Conservation (phyloP, 1,140 invertebrate genomes). For the Macrocentrus cingulum region DNA sequence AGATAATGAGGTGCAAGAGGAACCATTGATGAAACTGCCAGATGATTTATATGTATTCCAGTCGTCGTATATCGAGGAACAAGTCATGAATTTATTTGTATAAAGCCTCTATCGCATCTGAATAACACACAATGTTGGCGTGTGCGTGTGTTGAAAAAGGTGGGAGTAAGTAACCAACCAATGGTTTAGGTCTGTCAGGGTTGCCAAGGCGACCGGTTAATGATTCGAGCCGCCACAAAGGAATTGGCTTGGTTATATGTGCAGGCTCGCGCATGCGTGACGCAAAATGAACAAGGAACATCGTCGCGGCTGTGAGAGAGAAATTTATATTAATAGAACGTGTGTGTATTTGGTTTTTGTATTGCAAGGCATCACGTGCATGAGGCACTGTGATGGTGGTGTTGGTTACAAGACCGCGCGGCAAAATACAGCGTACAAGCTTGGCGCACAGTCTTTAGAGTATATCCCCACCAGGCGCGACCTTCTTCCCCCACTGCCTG, state of each 20-base stretch:
- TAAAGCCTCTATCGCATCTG: neutral
- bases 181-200: constrained; percentile 47
- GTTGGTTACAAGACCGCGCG: too few species aligned
- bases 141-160: constrained; percentile 23
- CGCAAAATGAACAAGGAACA: neutral
- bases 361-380: too few species aligned
- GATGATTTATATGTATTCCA: too few species aligned
- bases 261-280: constrained; percentile 22
- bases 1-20: too few species aligned
- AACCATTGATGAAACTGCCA: too few species aligned
- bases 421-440: too few species aligned
- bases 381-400: too few species aligned
- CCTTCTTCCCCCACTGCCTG: neutral
- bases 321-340: neutral
- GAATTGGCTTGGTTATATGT: constrained; percentile 44
- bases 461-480: constrained; percentile 17
- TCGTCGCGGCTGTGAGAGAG: neutral
- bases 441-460: neutral
- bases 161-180: constrained; percentile 43
- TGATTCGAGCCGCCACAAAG: constrained; percentile 57
- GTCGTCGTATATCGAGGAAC: too few species aligned
- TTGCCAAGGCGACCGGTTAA: constrained; percentile 59
- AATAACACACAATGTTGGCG: neutral
- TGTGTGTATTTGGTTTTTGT: neutral
- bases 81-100: constrained; percentile 8